Base-by-base conservation (phyloP, 2,888 invertebrate genomes). In the Cataglyphis altisquamis region DNA sequence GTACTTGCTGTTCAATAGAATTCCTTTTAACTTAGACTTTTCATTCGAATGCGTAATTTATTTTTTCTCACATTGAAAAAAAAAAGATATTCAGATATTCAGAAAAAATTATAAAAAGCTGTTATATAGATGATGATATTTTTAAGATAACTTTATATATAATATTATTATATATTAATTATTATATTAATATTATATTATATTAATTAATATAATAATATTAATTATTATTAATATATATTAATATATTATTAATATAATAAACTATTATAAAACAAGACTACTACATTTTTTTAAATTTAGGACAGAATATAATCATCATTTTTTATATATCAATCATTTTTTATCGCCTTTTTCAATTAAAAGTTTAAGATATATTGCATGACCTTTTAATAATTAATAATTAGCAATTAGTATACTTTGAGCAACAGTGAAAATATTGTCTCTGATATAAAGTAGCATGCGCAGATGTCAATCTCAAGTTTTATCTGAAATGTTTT, bases 351-450 rank as follows among this genome's bases (percentile, higher is more conserved):
- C 5, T 45, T 45, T 45, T 45, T 4, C 5, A 45, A 15, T 45
- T 45, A 45, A 45, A 45, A 41, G 3, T 41, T 3, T 12, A 15
- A 45, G n/a, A 3, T 70, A 3, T 70, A 21, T 9, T n/a, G 10
- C 60, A 60, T 60, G n/a, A 36, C 6, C 5, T 6, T 29, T 29
- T 29, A 29, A 29, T 29, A 29, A 29, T 29, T 36, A 36, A 6
- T 6, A 36, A 36, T 18, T 25, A 60, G 25, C 10, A 73, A 73
- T 73, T 73, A 73, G 29, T 39, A 39, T 1, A 4, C n/a, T 29
- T 60, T 18, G 1, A n/a, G 41, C 29, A 60, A 41, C 15, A 73
- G 62, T 39, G 41, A 41, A 62, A 73, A 9, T 62, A 62, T 62
- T 32, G 9, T 32, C 18, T 29, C 9, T 29, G 29, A 18, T 8